Conservation (phyloP, 1,140 invertebrate genomes). For the Drosophila gunungcola region DNA sequence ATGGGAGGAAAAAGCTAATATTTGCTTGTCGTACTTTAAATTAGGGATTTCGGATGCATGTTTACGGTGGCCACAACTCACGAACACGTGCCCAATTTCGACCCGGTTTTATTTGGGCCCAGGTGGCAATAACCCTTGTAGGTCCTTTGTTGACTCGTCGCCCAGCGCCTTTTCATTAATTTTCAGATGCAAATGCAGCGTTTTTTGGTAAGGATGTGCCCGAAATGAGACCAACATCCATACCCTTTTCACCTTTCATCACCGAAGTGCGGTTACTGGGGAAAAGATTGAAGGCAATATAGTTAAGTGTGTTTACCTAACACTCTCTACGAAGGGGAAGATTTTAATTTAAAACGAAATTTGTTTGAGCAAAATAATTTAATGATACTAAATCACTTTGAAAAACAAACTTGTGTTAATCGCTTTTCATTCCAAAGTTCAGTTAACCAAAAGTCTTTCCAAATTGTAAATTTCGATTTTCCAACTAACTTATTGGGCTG, state of each 20-base stretch:
- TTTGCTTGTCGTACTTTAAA: constrained; percentile 68
- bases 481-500: background rate
- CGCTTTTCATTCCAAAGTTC: background rate
- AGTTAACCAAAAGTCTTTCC: background rate
- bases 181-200: constrained; percentile 47
- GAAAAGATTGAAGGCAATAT: background rate
- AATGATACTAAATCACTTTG: background rate
- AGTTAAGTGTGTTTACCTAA: constrained; percentile 15
- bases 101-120: constrained; percentile 17
- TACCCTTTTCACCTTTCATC: constrained; percentile 34
- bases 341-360: background rate
- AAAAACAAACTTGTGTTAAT: background rate
- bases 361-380: background rate
- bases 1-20: constrained; percentile 52
- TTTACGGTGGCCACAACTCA: constrained; percentile 53
- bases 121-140: constrained; percentile 29
- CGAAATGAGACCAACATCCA: constrained; percentile 9
- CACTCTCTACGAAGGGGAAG: background rate
- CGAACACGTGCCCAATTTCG: constrained; percentile 28
- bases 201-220: constrained; percentile 4
- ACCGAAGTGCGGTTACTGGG: constrained; percentile 14
- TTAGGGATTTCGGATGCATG: constrained; percentile 53
- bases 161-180: constrained; percentile 53
- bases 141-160: constrained; percentile 51
- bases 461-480: background rate